Base-by-base conservation (phyloP, 2,797 vertebrate genomes). In the Acipenser transmontanus region DNA sequence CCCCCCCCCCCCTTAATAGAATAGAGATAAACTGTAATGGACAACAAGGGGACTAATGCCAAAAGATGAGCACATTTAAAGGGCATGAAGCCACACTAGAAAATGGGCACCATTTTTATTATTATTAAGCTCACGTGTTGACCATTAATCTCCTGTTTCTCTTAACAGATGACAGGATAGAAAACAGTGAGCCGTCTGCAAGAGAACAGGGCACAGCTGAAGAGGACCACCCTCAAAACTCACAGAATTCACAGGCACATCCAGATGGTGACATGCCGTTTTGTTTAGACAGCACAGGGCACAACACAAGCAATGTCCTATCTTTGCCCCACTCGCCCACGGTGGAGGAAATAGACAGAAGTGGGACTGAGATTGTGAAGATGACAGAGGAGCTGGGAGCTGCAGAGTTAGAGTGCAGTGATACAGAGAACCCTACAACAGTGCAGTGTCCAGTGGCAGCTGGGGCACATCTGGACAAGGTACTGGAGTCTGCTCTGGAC, bases 241-340 rank as follows among this genome's bases (percentile, higher is more conserved):
- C 70, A 72, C 63, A 62, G n/a, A 62, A 63, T 67, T 74, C 78
- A 68, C 71, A 47, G 67, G 76, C 80, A 75, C 76, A 78, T 77
- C 78, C 83, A 88, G 87, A 89, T 86, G 88, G 85, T 73, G 84
- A 76, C 73, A 9, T 86, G 80, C 81, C 84, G 78, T 83, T 81
- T 66, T 79, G 73, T 76, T 76, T 77, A 76, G 75, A 73, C 76
- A 64, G 74, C 71, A 65, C 75, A 70, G 81, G 81, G 70, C 70
- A 2, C 64, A 12, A 14, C 11, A 60, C 72, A 74, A 51, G 1
- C 65, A 68, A 13, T 74, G 72, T 63, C 50, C 11, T 78, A 61
- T 69, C 80, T 34, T 77, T 88, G 77, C 80, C 82, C 70, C 78
- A 71, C 48, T 63, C 76, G 47, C 71, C 69, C 71, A 80, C 76